phyloP scores from a whole-genome alignment of 2,113 vertebrate species.

The Pantherophis guttatus region DNA sequence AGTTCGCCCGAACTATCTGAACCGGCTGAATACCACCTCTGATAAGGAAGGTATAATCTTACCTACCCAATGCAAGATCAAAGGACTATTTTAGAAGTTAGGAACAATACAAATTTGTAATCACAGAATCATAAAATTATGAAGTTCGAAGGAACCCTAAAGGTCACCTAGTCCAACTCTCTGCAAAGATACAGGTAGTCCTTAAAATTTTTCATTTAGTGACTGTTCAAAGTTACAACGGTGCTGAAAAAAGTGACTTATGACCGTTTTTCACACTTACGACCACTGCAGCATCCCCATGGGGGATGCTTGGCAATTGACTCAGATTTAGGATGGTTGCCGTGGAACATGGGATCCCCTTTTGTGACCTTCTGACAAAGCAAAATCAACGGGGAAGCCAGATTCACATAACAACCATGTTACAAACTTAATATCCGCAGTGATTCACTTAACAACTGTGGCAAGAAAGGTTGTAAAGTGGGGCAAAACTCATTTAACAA shows the following conservation, averaged over 20 bases:
- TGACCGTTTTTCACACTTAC: background rate
- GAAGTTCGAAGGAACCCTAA: background rate
- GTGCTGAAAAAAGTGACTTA: background rate
- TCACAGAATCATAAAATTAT: background rate
- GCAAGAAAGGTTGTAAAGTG: background rate
- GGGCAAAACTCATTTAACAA: background rate
- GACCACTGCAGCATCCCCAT: background rate
- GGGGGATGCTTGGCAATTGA: too few relatives aligned
- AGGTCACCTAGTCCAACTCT: background rate
- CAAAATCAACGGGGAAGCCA: background rate
- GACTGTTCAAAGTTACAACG: too few relatives aligned
- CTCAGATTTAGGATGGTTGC: too few relatives aligned
- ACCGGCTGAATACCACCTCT: too few relatives aligned
- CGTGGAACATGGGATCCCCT: background rate
- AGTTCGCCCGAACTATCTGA: too few relatives aligned
- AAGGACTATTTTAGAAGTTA: background rate
- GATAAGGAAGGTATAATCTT: background rate
- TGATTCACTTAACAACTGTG: background rate
- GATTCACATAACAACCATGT: background rate
- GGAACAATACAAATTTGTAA: background rate
- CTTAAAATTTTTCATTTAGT: too few relatives aligned
- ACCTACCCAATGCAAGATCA: background rate
- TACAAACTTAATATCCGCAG: background rate
- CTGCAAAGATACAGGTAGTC: background rate
- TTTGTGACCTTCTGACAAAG: background rate